These are phyloP conservation scores for Colistium nudipinnis DNA, from an alignment of 2,113 vertebrate species.

Conservation along the genomic window DNA sequence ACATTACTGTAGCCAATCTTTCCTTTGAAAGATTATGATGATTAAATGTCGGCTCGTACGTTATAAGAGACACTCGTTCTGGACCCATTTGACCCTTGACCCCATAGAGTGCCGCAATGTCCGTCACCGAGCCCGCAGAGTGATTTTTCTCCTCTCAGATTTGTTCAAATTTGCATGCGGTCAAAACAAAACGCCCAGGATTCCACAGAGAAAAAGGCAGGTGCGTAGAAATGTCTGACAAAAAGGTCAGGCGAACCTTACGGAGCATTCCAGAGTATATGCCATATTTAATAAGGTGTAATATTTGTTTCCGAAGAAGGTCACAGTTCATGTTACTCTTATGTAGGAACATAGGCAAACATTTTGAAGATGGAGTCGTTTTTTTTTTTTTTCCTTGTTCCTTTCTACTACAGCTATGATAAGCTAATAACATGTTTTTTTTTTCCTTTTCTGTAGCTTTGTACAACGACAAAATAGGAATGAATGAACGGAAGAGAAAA, in stretches of 20 bases:
- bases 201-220: too few relatives aligned
- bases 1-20: neutral
- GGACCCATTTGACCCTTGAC: neutral
- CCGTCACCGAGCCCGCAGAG: neutral
- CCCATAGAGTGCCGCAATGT: neutral
- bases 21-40: neutral
- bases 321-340: too few relatives aligned
- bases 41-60: neutral
- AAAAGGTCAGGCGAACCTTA: neutral
- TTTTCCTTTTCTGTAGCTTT: slow-evolving; percentile 84
- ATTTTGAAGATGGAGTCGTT: neutral
- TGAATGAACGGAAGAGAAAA: slow-evolving; percentile 95
- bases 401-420: neutral
- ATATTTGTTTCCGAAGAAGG: too few relatives aligned
- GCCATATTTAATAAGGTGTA: too few relatives aligned
- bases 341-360: too few relatives aligned
- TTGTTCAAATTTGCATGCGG: too few relatives aligned
- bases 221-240: too few relatives aligned
- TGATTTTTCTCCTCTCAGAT: too few relatives aligned
- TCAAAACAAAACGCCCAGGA: too few relatives aligned
- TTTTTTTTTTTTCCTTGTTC: neutral
- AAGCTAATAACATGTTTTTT: neutral
- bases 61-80: neutral
- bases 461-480: slow-evolving; percentile 94
- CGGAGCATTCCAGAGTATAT: too few relatives aligned